Evolutionary conservation across 1,140 invertebrate species (phyloP).

Genomic region (Nomia melanderi): DNA sequence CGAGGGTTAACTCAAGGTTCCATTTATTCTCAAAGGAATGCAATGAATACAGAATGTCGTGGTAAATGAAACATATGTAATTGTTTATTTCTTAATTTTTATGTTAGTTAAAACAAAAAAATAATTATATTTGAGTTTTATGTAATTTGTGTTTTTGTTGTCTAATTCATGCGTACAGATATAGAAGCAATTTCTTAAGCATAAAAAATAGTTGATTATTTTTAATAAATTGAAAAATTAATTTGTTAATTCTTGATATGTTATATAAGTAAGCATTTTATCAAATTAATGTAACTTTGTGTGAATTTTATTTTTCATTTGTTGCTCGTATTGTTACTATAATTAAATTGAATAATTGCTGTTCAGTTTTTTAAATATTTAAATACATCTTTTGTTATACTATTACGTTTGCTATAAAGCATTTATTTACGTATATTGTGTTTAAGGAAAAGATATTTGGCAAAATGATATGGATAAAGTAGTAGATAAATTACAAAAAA

Average conservation of each 20-base stretch:
- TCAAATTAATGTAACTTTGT: neutral
- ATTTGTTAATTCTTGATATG: neutral
- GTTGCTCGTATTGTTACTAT: neutral
- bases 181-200: neutral
- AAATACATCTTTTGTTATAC: constrained; percentile 7
- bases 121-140: constrained; percentile 5
- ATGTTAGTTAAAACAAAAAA: constrained; percentile 40
- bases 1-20: constrained; percentile 85
- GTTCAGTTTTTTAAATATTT: constrained; percentile 21
- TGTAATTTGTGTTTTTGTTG: neutral
- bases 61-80: constrained; percentile 81
- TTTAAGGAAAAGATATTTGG: neutral
- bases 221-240: constrained; percentile 7
- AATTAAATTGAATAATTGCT: constrained; percentile 14
- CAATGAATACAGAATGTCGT: constrained; percentile 79
- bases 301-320: constrained; percentile 5
- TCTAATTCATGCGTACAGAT: constrained; percentile 3
- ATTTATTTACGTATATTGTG: neutral
- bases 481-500: neutral
- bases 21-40: constrained; percentile 84
- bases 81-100: constrained; percentile 70
- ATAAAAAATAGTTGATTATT: neutral
- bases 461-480: neutral
- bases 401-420: constrained; percentile 14
- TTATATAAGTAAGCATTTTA: neutral